Base-by-base conservation (phyloP, 2,888 invertebrate genomes). In the Acleris sparsana region DNA sequence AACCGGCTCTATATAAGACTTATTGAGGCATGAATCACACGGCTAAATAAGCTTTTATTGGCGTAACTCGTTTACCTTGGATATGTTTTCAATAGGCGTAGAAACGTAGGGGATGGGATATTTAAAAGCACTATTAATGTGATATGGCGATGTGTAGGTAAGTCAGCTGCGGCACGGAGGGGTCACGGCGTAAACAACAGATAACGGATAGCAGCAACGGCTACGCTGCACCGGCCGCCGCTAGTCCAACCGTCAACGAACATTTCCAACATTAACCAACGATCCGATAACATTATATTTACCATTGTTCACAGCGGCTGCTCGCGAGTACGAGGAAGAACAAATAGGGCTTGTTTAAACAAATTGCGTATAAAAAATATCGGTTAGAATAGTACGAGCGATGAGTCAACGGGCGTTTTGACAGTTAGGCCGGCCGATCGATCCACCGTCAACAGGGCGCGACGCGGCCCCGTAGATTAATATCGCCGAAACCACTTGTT, bases 371-470 rank as follows among this genome's bases (percentile, higher is more conserved):
- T 85, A 83, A 84, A 85, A 82, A 83, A 82, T 39, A 39, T 78
- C 77, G 78, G 80, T 73, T 72, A 69, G 78, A 75, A 77, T 71
- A 75, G 75, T 67, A 70, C 79, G 73, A 77, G 79, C 82, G 88
- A 89, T 91, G 92, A 91, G 88, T 92, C 92, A 91, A 91, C 89
- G 85, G 83, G 80, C 81, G 85, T 84, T 43, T 87, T 88, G 90
- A 89, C 89, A 88, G 87, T 82, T 84, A 85, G 77, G 83, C 84
- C 86, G 83, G 87, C 13, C 91, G 92, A 93, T 93, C 93, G 93
- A 93, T 93, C 78, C 82, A 76, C 73, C 77, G 80, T 79, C 80
- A 81, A 80, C 83, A 81, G 85, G 84, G 84, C 81, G 83, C 84
- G 84, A 82, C 83, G 78, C 77, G 69, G 74, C 77, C 74, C 73